These are phyloP conservation scores for Cephalotes varians DNA, from an alignment of 2,888 invertebrate species.

Conservation along the genomic window DNA sequence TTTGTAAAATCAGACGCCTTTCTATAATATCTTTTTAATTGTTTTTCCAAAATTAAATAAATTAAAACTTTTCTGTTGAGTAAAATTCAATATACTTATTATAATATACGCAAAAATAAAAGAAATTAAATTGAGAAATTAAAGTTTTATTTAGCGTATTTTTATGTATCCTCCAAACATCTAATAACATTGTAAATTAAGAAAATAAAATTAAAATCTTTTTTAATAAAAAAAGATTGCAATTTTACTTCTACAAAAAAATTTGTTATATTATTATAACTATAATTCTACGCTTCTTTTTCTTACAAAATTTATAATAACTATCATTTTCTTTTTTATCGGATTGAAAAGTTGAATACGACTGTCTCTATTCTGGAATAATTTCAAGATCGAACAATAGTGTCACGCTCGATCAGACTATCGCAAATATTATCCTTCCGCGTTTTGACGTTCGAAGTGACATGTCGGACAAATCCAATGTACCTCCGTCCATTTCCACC, in stretches of 20 bases:
- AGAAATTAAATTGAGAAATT: slow-evolving; percentile 10
- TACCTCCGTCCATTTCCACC: slow-evolving; percentile 49
- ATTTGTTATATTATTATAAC: neutral
- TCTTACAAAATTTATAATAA: neutral
- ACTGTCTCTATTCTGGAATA: slow-evolving; percentile 14
- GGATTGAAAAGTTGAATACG: neutral
- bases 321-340: neutral
- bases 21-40: slow-evolving; percentile 20
- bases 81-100: neutral
- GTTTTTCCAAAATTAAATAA: slow-evolving; percentile 25
- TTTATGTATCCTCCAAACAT: neutral
- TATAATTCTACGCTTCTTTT: neutral
- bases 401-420: slow-evolving; percentile 62
- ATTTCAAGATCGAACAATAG: slow-evolving; percentile 56
- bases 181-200: slow-evolving; percentile 10
- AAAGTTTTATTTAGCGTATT: slow-evolving; percentile 21
- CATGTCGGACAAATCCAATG: slow-evolving; percentile 59
- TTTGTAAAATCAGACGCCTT: slow-evolving; percentile 4
- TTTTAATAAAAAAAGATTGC: slow-evolving; percentile 8
- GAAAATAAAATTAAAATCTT: slow-evolving; percentile 18
- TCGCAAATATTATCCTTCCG: slow-evolving; percentile 75
- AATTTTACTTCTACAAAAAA: neutral
- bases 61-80: neutral
- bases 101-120: neutral
- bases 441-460: slow-evolving; percentile 69